Base-by-base conservation (phyloP, 2,797 vertebrate species). In the Myotis vivesi region DNA sequence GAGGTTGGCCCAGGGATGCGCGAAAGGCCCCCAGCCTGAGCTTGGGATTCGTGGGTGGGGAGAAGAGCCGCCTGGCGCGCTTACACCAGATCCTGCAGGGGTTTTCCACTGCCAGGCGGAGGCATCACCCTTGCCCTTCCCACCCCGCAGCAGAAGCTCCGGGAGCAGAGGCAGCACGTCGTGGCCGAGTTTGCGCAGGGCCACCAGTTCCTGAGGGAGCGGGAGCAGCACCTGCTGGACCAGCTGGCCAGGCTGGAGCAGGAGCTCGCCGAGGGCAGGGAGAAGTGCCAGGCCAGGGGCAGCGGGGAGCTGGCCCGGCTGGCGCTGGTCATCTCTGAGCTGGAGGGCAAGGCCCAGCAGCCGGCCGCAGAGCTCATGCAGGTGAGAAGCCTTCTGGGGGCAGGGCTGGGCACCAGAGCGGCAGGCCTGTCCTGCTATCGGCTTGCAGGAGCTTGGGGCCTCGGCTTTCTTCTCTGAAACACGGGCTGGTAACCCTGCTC, bases 191-290 rank as follows among this genome's bases (percentile, higher is more conserved):
- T 97, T 68, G 94, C 93, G 44, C 92, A 97, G 82, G 96, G 96
- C 53, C 97, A 96, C 55, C 94, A 97, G 92, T 97, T 97, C 82
- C 94, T 97, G 90, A 86, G 71, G 90, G 96, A 96, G 79, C 95
- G 93, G 62, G 97, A 97, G 15, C 91, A 92, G 79, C 97, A 96
- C n/a, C 93, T 97, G 73, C 90, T 97, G 66, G 94, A 83, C 30
- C 95, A 96, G 55, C 95, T 97, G 79, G 19, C 64, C 3, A 88
- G 59, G 82, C 79, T 97, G 81, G 97, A 97, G 69, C 97, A 94
- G 77, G 93, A 96, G 46, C 87, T 97, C 69, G 62, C 59, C 0
- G 94, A 97, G 36, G 89, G 94, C 77, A 91, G 87, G 25, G 97
- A 97, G 69, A 97, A 96, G 92, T 95, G 90, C 93, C 92, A 94